Percentiles rank a stretch among this genome's conserved stretches.
phyloP scores from a whole-genome alignment of 2,888 invertebrate species.

The Drosophila seclusa region DNA sequence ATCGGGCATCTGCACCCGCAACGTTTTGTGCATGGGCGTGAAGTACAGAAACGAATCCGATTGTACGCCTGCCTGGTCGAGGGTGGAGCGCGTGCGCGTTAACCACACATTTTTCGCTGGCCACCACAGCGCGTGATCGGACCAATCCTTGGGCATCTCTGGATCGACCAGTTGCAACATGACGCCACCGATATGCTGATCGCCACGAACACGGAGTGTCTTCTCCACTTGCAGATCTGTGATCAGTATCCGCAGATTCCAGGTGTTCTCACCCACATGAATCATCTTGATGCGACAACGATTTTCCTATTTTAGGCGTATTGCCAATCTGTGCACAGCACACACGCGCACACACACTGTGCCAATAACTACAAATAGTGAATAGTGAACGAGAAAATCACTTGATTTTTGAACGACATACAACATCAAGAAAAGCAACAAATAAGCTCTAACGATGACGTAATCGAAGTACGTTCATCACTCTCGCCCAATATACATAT shows the following conservation, averaged over 20 bases:
- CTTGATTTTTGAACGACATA: conserved; percentile 34
- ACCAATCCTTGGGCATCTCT: conserved; percentile 99
- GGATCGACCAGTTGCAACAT: conserved; percentile 98
- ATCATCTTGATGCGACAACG: conserved; percentile 77
- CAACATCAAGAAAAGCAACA: conserved; percentile 21
- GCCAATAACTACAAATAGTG: conserved; percentile 50
- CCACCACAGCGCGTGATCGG: conserved; percentile 99
- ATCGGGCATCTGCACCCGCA: conserved; percentile 96
- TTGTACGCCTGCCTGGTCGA: conserved; percentile 98
- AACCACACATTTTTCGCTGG: conserved; percentile 97
- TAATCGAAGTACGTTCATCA: conserved; percentile 68
- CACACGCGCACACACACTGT: conserved; percentile 18
- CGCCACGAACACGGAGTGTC: conserved; percentile 96
- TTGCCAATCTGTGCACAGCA: conserved; percentile 44
- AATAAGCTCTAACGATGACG: conserved; percentile 73
- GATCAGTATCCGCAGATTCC: conserved; percentile 97
- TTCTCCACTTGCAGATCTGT: conserved; percentile 96
- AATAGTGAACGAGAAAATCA: conserved; percentile 61
- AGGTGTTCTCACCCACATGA: conserved; percentile 95
- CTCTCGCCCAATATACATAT: conserved; percentile 32
- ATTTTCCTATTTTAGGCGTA: conserved; percentile 58
- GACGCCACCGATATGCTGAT: conserved; percentile 98
- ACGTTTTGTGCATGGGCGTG: conserved; percentile 98
- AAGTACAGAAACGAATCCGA: conserved; percentile 97
- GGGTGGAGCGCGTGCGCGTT: conserved; percentile 95